Percentiles rank a stretch among this genome's conserved stretches.
phyloP scores from a whole-genome alignment of 2,113 vertebrate species.

The Vulpes ferrilata region DNA sequence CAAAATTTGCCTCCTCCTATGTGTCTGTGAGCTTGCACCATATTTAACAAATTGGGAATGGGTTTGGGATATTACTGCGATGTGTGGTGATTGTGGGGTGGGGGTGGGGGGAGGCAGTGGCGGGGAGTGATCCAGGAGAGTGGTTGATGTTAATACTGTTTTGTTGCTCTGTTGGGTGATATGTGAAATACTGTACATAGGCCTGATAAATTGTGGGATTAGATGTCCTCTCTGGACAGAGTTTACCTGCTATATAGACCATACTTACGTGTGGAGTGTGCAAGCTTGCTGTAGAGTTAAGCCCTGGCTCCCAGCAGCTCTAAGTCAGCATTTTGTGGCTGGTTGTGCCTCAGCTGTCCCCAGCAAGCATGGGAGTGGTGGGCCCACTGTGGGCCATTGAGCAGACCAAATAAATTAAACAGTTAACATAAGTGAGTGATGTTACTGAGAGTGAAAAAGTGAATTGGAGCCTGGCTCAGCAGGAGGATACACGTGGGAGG shows the following conservation, averaged over 20 bases:
- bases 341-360: not conserved
- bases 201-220: constrained; percentile 67
- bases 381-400: constrained; percentile 16
- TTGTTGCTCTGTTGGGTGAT: constrained; percentile 75
- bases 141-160: constrained; percentile 66
- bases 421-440: constrained; percentile 49
- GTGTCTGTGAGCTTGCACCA: constrained; percentile 6
- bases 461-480: not conserved
- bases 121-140: not conserved
- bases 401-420: constrained; percentile 79
- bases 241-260: not conserved
- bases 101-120: not conserved
- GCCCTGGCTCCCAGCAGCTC: not conserved
- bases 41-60: constrained; percentile 65
- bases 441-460: not conserved
- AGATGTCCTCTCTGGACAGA: constrained; percentile 51
- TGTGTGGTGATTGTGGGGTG: constrained; percentile 36
- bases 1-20: constrained; percentile 65
- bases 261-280: constrained; percentile 15
- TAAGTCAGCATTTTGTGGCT: not conserved
- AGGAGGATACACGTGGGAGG: not conserved
- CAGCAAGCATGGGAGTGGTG: constrained; percentile 11
- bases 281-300: not conserved
- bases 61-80: constrained; percentile 52
- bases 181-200: constrained; percentile 67